Conservation (phyloP, 2,797 vertebrate genomes). For the Lepilemur ruficaudatus region DNA sequence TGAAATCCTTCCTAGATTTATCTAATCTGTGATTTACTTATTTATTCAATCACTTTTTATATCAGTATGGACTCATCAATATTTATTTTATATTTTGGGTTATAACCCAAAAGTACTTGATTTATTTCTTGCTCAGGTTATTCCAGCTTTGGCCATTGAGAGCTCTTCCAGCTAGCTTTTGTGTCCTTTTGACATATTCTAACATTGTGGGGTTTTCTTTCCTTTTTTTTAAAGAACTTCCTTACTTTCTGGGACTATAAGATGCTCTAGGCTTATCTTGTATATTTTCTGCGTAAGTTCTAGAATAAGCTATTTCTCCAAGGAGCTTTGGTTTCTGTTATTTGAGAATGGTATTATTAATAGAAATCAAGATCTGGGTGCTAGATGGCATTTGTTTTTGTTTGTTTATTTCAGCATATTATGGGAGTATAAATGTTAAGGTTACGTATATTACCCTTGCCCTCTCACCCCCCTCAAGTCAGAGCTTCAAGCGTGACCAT, state of each 20-base stretch:
- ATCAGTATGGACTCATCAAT: neutral
- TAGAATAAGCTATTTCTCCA: neutral
- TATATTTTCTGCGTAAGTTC: neutral
- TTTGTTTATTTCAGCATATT: too few relatives aligned
- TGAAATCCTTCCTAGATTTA: neutral
- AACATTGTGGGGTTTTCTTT: neutral
- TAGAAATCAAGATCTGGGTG: neutral
- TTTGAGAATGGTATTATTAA: neutral
- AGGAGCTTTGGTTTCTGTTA: neutral
- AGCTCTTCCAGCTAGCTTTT: neutral
- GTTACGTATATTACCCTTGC: too few relatives aligned
- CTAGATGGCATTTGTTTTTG: neutral
- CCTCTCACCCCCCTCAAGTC: too few relatives aligned
- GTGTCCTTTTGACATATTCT: neutral
- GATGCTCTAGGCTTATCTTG: neutral
- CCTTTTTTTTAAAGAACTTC: neutral
- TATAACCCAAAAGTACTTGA: neutral
- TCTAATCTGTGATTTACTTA: neutral
- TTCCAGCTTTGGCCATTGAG: neutral
- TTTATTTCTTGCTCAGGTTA: neutral
- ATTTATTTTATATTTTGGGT: neutral
- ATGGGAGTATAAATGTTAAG: too few relatives aligned
- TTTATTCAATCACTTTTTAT: neutral
- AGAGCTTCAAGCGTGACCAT: too few relatives aligned
- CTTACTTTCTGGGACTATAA: neutral